phyloP scores from a whole-genome alignment of 2,113 vertebrate genomes.

The Paracanthobrama guichenoti region DNA sequence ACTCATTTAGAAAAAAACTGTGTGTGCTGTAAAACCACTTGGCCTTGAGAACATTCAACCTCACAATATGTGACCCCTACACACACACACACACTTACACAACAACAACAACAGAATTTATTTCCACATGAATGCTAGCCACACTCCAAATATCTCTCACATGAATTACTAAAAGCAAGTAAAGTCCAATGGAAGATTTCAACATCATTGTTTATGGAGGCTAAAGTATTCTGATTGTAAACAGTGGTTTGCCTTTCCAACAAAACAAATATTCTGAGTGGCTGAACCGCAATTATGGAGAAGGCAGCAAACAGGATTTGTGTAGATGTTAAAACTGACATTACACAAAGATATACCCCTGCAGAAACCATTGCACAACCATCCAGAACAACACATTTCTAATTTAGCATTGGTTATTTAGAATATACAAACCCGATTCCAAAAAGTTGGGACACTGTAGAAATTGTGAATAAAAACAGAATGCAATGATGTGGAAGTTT shows the following conservation, averaged over 20 bases:
- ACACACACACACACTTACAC: constrained; percentile 51
- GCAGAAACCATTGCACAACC: not conserved
- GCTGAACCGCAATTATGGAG: not conserved
- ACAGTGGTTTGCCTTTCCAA: constrained; percentile 11
- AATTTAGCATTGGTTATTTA: not conserved
- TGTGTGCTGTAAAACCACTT: constrained; percentile 35
- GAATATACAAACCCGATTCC: too few species aligned
- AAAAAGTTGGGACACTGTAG: too few species aligned
- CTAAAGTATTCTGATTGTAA: constrained; percentile 40
- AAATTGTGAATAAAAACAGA: too few species aligned
- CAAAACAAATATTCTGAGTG: not conserved
- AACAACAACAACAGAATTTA: constrained; percentile 50
- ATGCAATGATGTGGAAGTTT: too few species aligned
- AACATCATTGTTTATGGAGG: constrained; percentile 23
- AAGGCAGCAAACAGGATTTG: not conserved
- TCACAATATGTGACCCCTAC: not conserved
- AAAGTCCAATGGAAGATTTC: constrained; percentile 60
- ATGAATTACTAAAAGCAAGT: constrained; percentile 65
- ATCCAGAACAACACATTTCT: not conserved
- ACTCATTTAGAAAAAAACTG: constrained; percentile 42
- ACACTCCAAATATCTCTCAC: constrained; percentile 37
- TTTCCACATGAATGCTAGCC: constrained; percentile 26
- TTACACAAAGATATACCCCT: not conserved
- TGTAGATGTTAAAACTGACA: not conserved
- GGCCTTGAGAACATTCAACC: constrained; percentile 25